Evolutionary conservation across 2,113 vertebrate genomes (phyloP).

Genomic region (Falcunculus frontatus): DNA sequence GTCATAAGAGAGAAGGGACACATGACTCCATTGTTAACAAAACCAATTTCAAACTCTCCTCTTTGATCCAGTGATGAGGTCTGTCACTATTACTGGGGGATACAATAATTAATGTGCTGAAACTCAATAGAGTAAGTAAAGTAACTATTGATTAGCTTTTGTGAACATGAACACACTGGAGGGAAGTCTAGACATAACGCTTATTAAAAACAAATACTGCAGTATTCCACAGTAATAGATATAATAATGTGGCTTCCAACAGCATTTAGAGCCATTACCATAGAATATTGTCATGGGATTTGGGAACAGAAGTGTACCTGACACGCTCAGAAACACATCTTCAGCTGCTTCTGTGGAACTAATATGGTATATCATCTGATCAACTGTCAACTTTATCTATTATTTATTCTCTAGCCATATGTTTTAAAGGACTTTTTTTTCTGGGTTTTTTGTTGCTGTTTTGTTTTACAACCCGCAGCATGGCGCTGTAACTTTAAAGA

Average conservation of each 20-base stretch:
- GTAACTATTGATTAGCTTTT: background rate
- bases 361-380: background rate
- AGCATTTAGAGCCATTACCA: background rate
- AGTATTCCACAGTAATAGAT: background rate
- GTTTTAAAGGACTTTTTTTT: background rate
- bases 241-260: background rate
- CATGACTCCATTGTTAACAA: background rate
- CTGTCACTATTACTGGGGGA: background rate
- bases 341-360: background rate
- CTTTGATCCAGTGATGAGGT: background rate
- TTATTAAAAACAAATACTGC: conserved; percentile 9
- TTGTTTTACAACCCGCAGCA: background rate
- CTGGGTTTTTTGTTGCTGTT: background rate
- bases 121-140: background rate
- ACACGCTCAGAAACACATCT: background rate
- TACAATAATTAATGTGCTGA: background rate
- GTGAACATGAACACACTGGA: background rate
- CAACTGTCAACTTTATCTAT: background rate
- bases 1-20: background rate
- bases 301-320: background rate
- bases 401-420: background rate
- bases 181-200: background rate
- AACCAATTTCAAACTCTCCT: background rate
- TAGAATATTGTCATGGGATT: background rate
- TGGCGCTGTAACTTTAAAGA: background rate